These are phyloP conservation scores for Gambusia holbrooki DNA, from an alignment of 2,113 vertebrate genomes.

Conservation along the genomic window DNA sequence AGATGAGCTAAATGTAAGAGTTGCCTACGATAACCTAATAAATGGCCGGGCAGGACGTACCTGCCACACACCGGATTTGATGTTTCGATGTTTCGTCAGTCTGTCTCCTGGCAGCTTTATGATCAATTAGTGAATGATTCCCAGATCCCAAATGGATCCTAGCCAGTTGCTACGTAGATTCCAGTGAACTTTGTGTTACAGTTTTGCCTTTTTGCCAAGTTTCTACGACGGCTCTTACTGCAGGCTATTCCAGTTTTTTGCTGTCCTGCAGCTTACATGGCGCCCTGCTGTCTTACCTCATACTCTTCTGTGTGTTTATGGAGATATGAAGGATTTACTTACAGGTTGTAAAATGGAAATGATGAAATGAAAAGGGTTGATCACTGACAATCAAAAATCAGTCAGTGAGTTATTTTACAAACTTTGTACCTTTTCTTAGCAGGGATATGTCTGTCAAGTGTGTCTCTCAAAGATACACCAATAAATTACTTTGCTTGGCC, in stretches of 20 bases:
- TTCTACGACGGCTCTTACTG: slow-evolving; percentile 22
- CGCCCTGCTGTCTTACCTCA: neutral
- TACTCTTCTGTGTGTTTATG: neutral
- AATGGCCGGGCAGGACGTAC: neutral
- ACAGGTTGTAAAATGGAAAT: neutral
- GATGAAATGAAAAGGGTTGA: slow-evolving; percentile 6
- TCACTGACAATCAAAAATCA: slow-evolving; percentile 16
- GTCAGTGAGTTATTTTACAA: neutral
- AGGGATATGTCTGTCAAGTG: too few relatives aligned
- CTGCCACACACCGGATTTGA: neutral
- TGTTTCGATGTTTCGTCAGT: neutral
- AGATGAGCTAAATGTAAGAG: too few relatives aligned
- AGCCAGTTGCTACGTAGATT: slow-evolving; percentile 15
- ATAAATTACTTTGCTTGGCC: too few relatives aligned
- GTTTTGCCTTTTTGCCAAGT: slow-evolving; percentile 25
- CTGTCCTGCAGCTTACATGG: slow-evolving; percentile 1
- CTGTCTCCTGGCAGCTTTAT: slow-evolving; percentile 12
- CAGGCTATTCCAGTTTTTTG: neutral
- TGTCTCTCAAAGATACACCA: too few relatives aligned
- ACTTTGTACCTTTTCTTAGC: too few relatives aligned
- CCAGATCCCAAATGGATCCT: slow-evolving; percentile 2
- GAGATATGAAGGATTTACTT: neutral
- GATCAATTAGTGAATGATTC: neutral
- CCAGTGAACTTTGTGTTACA: neutral
- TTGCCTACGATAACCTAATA: too few relatives aligned